Evolutionary conservation across 2,113 vertebrate species (phyloP).

Genomic region (Heterotis niloticus): DNA sequence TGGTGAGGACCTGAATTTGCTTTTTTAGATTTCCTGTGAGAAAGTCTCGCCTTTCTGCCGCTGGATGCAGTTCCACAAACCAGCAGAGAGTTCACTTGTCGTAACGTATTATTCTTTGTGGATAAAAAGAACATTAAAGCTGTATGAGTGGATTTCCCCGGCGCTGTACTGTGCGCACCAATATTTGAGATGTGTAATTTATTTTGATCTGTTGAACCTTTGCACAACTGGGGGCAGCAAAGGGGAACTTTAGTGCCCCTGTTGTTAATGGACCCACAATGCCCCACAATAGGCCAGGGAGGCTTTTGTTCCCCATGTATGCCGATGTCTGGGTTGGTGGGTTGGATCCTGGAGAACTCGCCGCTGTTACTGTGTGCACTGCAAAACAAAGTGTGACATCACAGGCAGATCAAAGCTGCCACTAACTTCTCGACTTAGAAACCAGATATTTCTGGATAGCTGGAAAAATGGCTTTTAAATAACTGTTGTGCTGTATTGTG

Average conservation of each 20-base stretch:
- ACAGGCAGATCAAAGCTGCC: not conserved
- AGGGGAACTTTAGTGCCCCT: not conserved
- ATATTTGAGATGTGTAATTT: conserved; percentile 30
- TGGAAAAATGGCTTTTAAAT: not conserved
- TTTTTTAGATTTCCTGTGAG: conserved; percentile 11
- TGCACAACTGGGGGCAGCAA: not conserved
- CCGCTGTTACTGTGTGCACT: conserved; percentile 1
- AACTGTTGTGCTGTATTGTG: not conserved
- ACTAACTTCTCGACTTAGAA: not conserved
- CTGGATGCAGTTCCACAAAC: not conserved
- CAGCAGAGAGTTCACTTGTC: conserved; percentile 21
- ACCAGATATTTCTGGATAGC: not conserved
- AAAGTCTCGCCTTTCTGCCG: not conserved
- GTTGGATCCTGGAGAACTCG: not conserved
- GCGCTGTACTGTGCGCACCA: conserved; percentile 13
- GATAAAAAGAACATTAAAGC: conserved; percentile 20
- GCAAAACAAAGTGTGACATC: conserved; percentile 24
- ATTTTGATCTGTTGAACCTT: conserved; percentile 25
- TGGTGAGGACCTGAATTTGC: not conserved
- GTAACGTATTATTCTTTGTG: conserved; percentile 18
- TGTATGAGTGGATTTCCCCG: not conserved
- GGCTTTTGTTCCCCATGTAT: conserved; percentile 25
- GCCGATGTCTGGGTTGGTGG: conserved; percentile 22
- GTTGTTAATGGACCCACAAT: not conserved
- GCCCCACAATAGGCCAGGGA: conserved; percentile 10